A percentile compares a stretch with the other conserved stretches of the same genome.
These are phyloP conservation scores for Buphagus erythrorhynchus DNA, from an alignment of 2,797 vertebrate genomes.

Conservation along the genomic window DNA sequence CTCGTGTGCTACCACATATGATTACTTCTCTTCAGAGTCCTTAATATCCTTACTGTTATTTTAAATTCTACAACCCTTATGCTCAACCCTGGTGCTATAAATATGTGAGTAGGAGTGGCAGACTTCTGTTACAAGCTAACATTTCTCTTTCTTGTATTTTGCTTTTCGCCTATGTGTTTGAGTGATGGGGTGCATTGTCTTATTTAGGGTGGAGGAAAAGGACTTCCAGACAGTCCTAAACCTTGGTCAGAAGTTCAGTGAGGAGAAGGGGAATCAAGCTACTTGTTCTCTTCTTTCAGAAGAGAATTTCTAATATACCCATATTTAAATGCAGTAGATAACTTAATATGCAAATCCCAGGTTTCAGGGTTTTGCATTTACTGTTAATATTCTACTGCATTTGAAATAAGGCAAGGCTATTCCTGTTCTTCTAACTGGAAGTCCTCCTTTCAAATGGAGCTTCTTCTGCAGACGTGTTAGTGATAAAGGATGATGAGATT, in stretches of 20 bases:
- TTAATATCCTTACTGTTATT: neutral
- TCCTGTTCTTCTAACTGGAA: neutral
- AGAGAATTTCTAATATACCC: neutral
- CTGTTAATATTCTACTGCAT: neutral
- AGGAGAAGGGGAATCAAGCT: neutral
- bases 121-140: conserved; percentile 21
- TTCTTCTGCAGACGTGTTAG: neutral
- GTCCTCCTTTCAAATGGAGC: neutral
- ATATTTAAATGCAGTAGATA: neutral
- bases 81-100: conserved; percentile 28
- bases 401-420: neutral
- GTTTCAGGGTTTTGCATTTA: neutral
- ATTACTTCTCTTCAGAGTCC: neutral
- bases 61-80: conserved; percentile 3
- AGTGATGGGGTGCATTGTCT: neutral
- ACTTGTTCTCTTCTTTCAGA: neutral
- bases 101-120: conserved; percentile 53
- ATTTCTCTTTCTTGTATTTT: conserved; percentile 22
- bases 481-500: neutral
- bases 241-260: neutral
- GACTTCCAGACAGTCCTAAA: neutral
- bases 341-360: neutral
- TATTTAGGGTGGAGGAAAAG: neutral
- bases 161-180: neutral
- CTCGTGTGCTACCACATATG: neutral